These are phyloP conservation scores for Perithous albicinctus DNA, from an alignment of 2,888 invertebrate genomes.

Conservation along the genomic window DNA sequence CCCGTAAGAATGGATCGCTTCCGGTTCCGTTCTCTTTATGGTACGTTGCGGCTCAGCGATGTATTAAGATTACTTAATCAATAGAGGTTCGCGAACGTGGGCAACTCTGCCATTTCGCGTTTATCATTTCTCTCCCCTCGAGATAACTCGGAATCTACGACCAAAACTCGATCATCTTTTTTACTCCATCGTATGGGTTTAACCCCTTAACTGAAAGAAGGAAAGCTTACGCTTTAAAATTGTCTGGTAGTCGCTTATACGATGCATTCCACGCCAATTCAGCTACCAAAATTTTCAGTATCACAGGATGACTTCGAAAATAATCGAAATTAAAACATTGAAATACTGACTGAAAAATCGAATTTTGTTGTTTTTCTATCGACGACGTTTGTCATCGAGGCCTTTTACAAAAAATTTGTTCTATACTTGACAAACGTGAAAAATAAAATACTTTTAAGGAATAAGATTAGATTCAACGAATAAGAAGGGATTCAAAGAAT, in stretches of 20 bases:
- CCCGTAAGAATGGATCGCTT: slow-evolving; percentile 84
- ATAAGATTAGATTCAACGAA: no score
- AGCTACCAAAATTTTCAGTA: no score
- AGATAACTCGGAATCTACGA: slow-evolving; percentile 23
- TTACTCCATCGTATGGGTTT: slow-evolving; percentile 5
- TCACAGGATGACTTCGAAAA: no score
- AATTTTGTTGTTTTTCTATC: no score
- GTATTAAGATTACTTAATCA: slow-evolving; percentile 85
- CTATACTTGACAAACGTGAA: no score
- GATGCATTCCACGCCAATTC: no score
- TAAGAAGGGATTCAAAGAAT: no score
- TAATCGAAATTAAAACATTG: no score
- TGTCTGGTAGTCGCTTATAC: neutral
- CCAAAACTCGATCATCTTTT: slow-evolving; percentile 35
- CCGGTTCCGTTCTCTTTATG: slow-evolving; percentile 85
- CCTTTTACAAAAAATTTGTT: no score
- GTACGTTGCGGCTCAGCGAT: slow-evolving; percentile 85
- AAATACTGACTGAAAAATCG: no score
- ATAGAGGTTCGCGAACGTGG: slow-evolving; percentile 77
- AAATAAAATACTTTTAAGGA: no score
- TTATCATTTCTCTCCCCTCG: slow-evolving; percentile 74
- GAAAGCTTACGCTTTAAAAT: neutral
- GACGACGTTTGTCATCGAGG: no score
- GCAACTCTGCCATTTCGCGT: slow-evolving; percentile 64
- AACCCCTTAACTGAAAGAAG: slow-evolving; percentile 11